These are phyloP conservation scores for Clanis bilineata DNA, from an alignment of 2,888 invertebrate genomes.

Conservation along the genomic window DNA sequence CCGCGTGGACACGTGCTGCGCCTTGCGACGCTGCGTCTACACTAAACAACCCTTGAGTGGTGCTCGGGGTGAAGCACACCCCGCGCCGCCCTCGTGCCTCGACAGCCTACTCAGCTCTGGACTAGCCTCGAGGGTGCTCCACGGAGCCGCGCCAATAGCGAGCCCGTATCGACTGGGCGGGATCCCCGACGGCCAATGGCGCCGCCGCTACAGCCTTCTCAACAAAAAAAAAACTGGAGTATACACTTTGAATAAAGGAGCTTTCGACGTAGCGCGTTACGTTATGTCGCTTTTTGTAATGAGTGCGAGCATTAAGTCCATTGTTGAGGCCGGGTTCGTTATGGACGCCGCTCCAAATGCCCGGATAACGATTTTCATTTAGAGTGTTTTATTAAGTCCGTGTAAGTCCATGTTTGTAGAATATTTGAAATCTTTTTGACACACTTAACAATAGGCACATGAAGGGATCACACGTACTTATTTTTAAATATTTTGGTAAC, in stretches of 20 bases:
- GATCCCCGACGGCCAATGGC: conserved; percentile 61
- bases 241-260: conserved; percentile 80
- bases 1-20: conserved; percentile 75
- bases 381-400: conserved; percentile 79
- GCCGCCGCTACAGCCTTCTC: conserved; percentile 60
- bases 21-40: conserved; percentile 73
- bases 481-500: conserved; percentile 7
- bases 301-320: conserved; percentile 81
- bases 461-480: conserved; percentile 24
- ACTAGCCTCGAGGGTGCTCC: conserved; percentile 77
- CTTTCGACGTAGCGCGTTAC: conserved; percentile 79
- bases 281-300: conserved; percentile 82
- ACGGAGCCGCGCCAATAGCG: conserved; percentile 65
- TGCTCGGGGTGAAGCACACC: conserved; percentile 80
- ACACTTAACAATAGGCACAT: conserved; percentile 5
- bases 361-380: conserved; percentile 80
- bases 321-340: conserved; percentile 79
- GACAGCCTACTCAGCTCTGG: conserved; percentile 79
- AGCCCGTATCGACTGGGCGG: conserved; percentile 63
- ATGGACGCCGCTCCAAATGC: conserved; percentile 78
- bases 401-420: conserved; percentile 70
- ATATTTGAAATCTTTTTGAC: conserved; percentile 36
- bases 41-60: conserved; percentile 82
- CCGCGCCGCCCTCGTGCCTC: conserved; percentile 78
- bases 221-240: conserved; percentile 78